Percentiles rank a stretch among this genome's conserved stretches.
Evolutionary conservation across 2,888 invertebrate genomes (phyloP).

Genomic region (Electrophaes corylata): DNA sequence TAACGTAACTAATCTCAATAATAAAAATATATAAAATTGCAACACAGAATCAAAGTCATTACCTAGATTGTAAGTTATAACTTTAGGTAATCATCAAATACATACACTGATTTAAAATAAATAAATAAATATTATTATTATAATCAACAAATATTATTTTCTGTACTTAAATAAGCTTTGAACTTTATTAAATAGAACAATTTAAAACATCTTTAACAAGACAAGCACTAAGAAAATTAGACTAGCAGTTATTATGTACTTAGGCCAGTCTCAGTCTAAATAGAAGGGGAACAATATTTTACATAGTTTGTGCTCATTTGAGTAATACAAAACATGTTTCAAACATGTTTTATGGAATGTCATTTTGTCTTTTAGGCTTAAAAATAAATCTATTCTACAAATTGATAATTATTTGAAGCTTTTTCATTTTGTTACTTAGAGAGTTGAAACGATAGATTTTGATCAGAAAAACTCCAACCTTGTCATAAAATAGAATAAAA

Average conservation of each 20-base stretch:
- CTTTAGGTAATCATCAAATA: slow-evolving; percentile 2
- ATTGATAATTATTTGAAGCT: not conserved
- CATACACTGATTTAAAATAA: not conserved
- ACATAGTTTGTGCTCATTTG: slow-evolving; percentile 7
- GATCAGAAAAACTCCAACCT: not conserved
- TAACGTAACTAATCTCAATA: slow-evolving; percentile 36
- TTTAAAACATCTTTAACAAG: not conserved
- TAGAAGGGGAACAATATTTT: not conserved
- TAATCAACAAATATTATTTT: not conserved
- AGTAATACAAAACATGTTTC: slow-evolving; percentile 7
- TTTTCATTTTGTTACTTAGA: not conserved
- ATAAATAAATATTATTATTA: not conserved
- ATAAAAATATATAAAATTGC: slow-evolving; percentile 19
- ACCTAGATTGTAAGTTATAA: too few relatives aligned
- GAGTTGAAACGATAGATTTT: not conserved
- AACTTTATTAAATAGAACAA: not conserved
- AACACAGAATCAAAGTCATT: slow-evolving; percentile 33
- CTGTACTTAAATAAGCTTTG: not conserved
- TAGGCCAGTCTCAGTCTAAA: not conserved
- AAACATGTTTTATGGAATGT: slow-evolving; percentile 18
- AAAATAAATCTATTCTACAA: not conserved
- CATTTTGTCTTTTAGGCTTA: not conserved
- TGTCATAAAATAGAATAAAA: not conserved
- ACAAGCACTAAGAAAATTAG: not conserved
- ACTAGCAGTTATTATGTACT: not conserved